phyloP scores from a whole-genome alignment of 1,140 invertebrate genomes.

The Drosophila orena region DNA sequence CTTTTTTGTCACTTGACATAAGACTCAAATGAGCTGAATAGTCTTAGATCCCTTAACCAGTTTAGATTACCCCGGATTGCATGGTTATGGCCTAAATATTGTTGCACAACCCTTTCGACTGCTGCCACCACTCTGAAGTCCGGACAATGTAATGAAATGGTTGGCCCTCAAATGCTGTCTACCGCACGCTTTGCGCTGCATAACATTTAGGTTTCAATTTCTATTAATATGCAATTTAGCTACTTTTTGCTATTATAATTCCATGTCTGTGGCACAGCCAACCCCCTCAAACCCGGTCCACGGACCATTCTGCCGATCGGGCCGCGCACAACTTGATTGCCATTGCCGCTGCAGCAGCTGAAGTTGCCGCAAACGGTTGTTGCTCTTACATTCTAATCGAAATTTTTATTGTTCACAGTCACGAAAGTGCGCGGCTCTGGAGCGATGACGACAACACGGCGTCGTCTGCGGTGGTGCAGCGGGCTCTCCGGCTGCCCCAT shows the following conservation, averaged over 20 bases:
- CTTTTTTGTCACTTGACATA: neutral
- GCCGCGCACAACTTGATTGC: conserved; percentile 60
- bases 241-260: conserved; percentile 58
- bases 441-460: conserved; percentile 44
- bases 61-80: neutral
- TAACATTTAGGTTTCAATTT: conserved; percentile 73
- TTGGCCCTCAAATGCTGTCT: conserved; percentile 1
- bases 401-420: conserved; percentile 79
- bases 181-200: conserved; percentile 30
- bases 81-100: conserved; percentile 1
- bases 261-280: conserved; percentile 41
- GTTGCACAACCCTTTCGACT: neutral
- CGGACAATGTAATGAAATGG: conserved; percentile 2
- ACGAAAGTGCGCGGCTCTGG: conserved; percentile 71
- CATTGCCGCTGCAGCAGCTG: conserved; percentile 24
- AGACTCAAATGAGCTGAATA: neutral
- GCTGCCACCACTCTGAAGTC: neutral
- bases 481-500: no score
- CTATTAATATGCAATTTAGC: conserved; percentile 80
- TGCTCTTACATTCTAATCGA: conserved; percentile 82
- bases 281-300: neutral
- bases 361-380: conserved; percentile 52
- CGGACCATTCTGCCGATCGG: neutral
- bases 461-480: conserved; percentile 54
- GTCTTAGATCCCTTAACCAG: neutral